Evolutionary conservation across 2,113 vertebrate species (phyloP).

Genomic region (Oostethus manadensis): DNA sequence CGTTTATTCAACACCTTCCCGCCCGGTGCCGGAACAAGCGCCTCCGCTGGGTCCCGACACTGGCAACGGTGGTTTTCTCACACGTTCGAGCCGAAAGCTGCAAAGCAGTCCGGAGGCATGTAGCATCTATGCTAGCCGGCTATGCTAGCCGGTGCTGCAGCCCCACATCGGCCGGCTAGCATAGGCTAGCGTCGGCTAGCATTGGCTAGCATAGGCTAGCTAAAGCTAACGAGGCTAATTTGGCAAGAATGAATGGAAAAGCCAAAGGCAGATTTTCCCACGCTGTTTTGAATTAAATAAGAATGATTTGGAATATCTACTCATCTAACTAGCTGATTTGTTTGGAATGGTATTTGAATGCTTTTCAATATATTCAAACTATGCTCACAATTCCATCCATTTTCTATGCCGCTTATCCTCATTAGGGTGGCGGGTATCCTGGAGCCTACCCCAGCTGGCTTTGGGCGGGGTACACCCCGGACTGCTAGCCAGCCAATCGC

Average conservation of each 20-base stretch:
- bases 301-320: too few relatives aligned
- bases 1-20: not conserved
- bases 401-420: too few relatives aligned
- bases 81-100: constrained; percentile 8
- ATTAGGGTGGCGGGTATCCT: too few relatives aligned
- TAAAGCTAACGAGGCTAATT: constrained; percentile 45
- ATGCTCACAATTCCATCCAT: too few relatives aligned
- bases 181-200: constrained; percentile 10
- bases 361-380: too few relatives aligned
- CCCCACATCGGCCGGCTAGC: too few relatives aligned
- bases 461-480: too few relatives aligned
- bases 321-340: too few relatives aligned
- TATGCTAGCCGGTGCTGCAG: constrained; percentile 15
- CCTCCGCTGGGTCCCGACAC: too few relatives aligned
- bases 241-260: constrained; percentile 28
- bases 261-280: constrained; percentile 14
- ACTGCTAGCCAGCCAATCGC: too few relatives aligned
- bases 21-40: not conserved
- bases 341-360: too few relatives aligned
- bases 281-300: not conserved
- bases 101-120: constrained; percentile 7
- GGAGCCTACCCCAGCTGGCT: too few relatives aligned
- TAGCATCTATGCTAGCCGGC: constrained; percentile 13
- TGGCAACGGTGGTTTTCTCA: not conserved
- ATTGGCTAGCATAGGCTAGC: constrained; percentile 33